Base-by-base conservation (phyloP, 2,113 vertebrate species). In the Phrynocephalus versicolor region DNA sequence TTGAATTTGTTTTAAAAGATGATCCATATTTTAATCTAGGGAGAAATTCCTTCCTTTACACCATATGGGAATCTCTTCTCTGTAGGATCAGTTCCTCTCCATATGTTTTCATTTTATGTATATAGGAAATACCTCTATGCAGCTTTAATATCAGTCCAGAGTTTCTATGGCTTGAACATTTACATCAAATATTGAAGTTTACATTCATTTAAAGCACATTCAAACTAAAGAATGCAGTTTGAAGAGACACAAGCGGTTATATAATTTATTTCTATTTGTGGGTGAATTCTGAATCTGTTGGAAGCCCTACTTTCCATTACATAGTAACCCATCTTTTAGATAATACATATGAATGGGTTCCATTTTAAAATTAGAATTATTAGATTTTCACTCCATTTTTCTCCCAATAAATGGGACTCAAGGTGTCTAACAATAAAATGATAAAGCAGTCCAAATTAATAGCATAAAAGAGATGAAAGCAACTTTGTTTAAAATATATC, bases 21-120 rank as follows among this genome's bases (percentile, higher is more conserved):
- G 41, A 93, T 89, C 45, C 0, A 1, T 62, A 77, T 88, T 92
- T 86, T 64, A 89, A 1, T 82, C 51, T 89, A 35, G 75, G 83
- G 60, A 91, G 35, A 92, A 78, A 91, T 87, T 69, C 75, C 60
- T 88, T 77, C 41, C 77, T 60, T 78, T 86, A 86, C 7, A 55
- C 10, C 58, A 87, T 70, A 51, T 6, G 18, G 58, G 89, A 37
- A 76, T n/a, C 27, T n/a, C 3, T 88, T 92, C 87, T n/a, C 79
- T 23, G 0, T n/a, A 88, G 87, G 3, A 88, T 35, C 19, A 14
- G 25, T 55, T 85, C 58, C 62, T 81, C 9, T 18, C 78, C 21
- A 12, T 81, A 1, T 80, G 9, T 3, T 84, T 85, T 80, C 74
- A 8, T 0, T 73, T 90, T 86, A 64, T 41, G 0, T 73, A 60